Conservation (phyloP, 92 coral and sea anemone species). For the Muricea muricata region DNA sequence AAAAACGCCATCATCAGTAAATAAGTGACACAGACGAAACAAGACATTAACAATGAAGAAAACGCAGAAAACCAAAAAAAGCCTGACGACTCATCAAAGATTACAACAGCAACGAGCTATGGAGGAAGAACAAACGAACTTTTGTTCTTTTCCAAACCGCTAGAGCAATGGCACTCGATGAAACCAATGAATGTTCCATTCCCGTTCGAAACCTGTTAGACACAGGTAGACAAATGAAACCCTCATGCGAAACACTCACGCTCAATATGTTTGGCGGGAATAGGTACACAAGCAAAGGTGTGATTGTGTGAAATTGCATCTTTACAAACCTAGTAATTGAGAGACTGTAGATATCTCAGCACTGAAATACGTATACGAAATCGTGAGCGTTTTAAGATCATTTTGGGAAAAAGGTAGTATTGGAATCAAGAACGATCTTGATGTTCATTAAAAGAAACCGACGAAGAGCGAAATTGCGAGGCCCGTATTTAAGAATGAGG, state of each 20-base stretch:
- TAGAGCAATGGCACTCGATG: conserved; percentile 56
- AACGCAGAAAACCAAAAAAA: not conserved
- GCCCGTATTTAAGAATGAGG: not conserved
- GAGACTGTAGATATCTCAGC: not conserved
- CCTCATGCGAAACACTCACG: not conserved
- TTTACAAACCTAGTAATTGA: not conserved
- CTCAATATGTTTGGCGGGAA: not conserved
- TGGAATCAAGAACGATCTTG: not conserved
- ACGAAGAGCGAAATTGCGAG: not conserved
- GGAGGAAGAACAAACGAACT: not conserved
- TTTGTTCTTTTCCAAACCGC: conserved; percentile 68
- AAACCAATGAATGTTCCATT: conserved; percentile 36
- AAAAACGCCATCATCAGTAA: conserved; percentile 66
- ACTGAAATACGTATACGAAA: no score
- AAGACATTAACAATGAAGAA: conserved; percentile 6
- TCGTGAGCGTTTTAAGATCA: not conserved
- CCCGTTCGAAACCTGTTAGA: conserved; percentile 68
- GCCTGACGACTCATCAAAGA: not conserved
- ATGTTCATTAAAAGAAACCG: not conserved
- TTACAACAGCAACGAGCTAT: conserved; percentile 52
- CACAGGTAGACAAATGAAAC: not conserved
- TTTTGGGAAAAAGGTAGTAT: conserved; percentile 13
- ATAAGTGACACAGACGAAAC: conserved; percentile 24
- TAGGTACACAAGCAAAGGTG: not conserved
- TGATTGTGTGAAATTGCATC: not conserved